phyloP scores from a whole-genome alignment of 2,797 vertebrate genomes.

The Cephalopachus bancanus region DNA sequence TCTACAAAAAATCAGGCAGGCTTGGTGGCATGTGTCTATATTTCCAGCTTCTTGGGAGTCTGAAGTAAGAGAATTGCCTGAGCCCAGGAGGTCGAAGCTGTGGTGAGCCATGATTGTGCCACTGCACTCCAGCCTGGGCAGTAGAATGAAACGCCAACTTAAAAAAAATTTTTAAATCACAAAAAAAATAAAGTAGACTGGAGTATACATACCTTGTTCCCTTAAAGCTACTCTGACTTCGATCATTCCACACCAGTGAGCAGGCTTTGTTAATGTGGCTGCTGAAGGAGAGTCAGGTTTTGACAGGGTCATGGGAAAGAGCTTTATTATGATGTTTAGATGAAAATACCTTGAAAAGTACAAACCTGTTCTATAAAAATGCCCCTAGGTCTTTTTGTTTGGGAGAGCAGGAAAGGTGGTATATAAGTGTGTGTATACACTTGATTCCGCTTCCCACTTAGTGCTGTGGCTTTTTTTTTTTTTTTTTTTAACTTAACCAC shows the following conservation, averaged over 20 bases:
- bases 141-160: too few relatives aligned
- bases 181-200: background rate
- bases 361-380: slow-evolving; percentile 26
- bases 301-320: background rate
- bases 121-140: too few relatives aligned
- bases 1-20: too few relatives aligned
- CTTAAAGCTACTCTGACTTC: slow-evolving; percentile 46
- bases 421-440: background rate
- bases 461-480: background rate
- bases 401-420: background rate
- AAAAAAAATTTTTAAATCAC: too few relatives aligned
- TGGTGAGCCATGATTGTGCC: too few relatives aligned
- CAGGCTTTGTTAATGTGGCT: slow-evolving; percentile 52
- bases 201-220: slow-evolving; percentile 58
- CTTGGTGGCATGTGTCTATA: too few relatives aligned
- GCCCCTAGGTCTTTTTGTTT: background rate
- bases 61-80: too few relatives aligned
- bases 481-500: background rate
- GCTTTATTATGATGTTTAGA: background rate
- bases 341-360: slow-evolving; percentile 1
- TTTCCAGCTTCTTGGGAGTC: too few relatives aligned
- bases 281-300: slow-evolving; percentile 35
- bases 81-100: too few relatives aligned
- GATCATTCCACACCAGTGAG: slow-evolving; percentile 41
- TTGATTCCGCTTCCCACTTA: background rate